Evolutionary conservation across 2,888 invertebrate genomes (phyloP), one percentile per base, ranked within the genome.

Genomic region (Scaptomyza flava): DNA sequence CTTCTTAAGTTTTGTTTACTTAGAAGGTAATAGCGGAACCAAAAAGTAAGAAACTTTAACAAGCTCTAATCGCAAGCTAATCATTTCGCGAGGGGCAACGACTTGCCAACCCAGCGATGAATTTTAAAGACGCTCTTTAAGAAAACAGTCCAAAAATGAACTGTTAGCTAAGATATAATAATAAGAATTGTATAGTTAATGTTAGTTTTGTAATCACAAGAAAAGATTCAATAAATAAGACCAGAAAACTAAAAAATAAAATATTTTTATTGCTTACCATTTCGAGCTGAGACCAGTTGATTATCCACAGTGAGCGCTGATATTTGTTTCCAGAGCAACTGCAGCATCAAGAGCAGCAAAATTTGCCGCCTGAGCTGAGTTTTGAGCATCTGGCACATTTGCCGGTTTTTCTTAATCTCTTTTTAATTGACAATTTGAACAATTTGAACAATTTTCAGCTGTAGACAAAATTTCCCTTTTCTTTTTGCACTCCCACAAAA

Each of bases 281-380:
- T 92, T 81, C 91, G 83, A 20, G 91, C 90, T 36, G 91, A 90
- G 48, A 92, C 91, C 69, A 92, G 79, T 76, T 91, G 91, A 77
- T 92, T 92, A 78, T 92, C 92, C 79, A 92, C 91, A 14, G 89
- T 91, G 60, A 92, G 70, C 4, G 83, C 71, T 4, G 48, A 50
- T 17, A 77, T 31, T 31, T 11, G 42, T 23, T 60, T 45, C 71
- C 77, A 79, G 59, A 74, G 67, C 53, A 69, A 62, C 34, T 63
- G 78, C 47, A 84, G 54, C 60, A 56, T 48, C 51, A 66, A 71
- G 47, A 74, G 61, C 64, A 68, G 82, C 50, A 61, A 14, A 42
- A 53, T 12, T 33, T 63, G 65, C 57, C 52, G 66, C 17, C 54
- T 47, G 20, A 50, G 41, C 46, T 46, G 47, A 7, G 48, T 36